Conservation (phyloP, 2,797 vertebrate genomes). For the Siniperca scherzeri region DNA sequence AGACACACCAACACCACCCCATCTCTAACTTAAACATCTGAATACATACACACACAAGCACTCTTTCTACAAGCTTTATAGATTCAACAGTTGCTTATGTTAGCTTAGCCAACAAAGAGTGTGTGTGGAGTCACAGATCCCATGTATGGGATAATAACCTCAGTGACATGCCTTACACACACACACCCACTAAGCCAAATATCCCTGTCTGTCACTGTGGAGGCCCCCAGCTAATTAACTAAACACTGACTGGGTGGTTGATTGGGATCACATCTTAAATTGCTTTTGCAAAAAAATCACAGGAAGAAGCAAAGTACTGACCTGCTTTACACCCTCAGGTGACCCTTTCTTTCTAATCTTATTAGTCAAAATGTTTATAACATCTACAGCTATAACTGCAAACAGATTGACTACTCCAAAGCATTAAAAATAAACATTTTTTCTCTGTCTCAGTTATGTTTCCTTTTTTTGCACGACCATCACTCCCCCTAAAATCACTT, state of each 20-base stretch:
- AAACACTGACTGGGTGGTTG: conserved; percentile 71
- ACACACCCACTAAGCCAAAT: conserved; percentile 65
- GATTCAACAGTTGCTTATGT: conserved; percentile 83
- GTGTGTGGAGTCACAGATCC: conserved; percentile 70
- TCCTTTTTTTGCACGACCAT: background rate
- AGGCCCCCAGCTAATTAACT: conserved; percentile 75
- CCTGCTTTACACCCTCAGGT: conserved; percentile 51
- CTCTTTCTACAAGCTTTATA: conserved; percentile 77
- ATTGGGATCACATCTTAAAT: conserved; percentile 68
- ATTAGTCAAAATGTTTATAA: conserved; percentile 42
- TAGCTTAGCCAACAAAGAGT: conserved; percentile 77
- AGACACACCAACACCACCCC: conserved; percentile 63
- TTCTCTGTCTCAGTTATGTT: background rate
- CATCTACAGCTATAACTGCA: conserved; percentile 33
- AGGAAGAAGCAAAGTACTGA: conserved; percentile 53
- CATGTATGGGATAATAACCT: conserved; percentile 80
- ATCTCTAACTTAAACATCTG: conserved; percentile 68
- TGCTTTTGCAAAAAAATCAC: conserved; percentile 55
- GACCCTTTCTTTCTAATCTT: conserved; percentile 52
- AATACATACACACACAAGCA: conserved; percentile 68
- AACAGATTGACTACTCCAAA: conserved; percentile 28
- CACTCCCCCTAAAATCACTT: background rate
- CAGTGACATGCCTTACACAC: conserved; percentile 64
- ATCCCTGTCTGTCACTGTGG: conserved; percentile 66
- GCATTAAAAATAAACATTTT: conserved; percentile 9